Evolutionary conservation across 2,113 vertebrate genomes (phyloP), one percentile per base, ranked within the genome.

Genomic region (Ceuthmochares aereus): DNA sequence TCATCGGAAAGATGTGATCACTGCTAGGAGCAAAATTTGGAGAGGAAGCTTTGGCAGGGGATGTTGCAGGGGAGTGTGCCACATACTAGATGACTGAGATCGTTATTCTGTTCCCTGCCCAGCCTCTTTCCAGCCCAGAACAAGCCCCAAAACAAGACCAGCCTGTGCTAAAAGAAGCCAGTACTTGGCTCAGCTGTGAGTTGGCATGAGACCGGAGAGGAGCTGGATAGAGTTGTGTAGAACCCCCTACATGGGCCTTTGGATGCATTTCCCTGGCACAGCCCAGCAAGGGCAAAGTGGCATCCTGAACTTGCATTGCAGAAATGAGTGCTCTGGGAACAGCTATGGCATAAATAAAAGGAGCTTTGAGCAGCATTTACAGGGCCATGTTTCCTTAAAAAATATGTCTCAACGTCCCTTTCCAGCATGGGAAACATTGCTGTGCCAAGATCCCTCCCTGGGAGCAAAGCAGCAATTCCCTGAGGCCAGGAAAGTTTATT

Each of bases 1-100:
- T 26, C 0, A 0, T 7, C 0, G 1, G 80, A 45, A 76, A 45
- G 72, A 11, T 1, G 47, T 0, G 2, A 12, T 77, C 34, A 1
- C 47, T 3, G 64, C 52, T 34, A 34, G 34, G 42, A 87, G 14
- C 2, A 4, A 18, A n/a, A 45, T 14, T 22, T 6, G 30, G 25
- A 18, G 62, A 52, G 11, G 30, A 29, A 0, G 2, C 27, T 82
- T n/a, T 8, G 40, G 69, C 73, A 34, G 40, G 30, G 17, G 49
- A 10, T 32, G 42, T 4, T 5, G 4, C 55, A 36, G 40, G 30
- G 49, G 20, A 68, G 43, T 2, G 36, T 6, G 27, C 34, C 1
- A 0, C 62, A 49, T 51, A 13, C 56, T 58, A n/a, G n/a, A 74
- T 45, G 63, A 4, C 77, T 25, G 84, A 82, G 40, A 47, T 7